Evolutionary conservation across 2,113 vertebrate species (phyloP).

Genomic region (human): GRCh38 chr12:116991501-116992000

Average conservation of each 20-base stretch:
- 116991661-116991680: slow-evolving; percentile 3
- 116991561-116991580: neutral
- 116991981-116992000: neutral
- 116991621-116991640: neutral
- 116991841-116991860: neutral
- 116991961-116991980: neutral
- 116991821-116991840: neutral
- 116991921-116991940: neutral
- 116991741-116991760: slow-evolving; percentile 5
- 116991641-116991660: slow-evolving; percentile 21
- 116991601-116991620: slow-evolving; percentile 23
- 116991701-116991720: slow-evolving; percentile 5
- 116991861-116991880: neutral
- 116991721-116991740: slow-evolving; percentile 11
- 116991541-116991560: neutral
- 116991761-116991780: slow-evolving; percentile 33
- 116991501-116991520: neutral
- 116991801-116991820: neutral
- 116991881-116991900: neutral
- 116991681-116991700: slow-evolving; percentile 26
- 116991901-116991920: neutral
- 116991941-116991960: neutral
- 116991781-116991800: neutral
- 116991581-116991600: neutral
- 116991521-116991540: neutral